Evolutionary conservation across 1,140 invertebrate genomes (phyloP).

Genomic region (Luehdorfia chinensis): DNA sequence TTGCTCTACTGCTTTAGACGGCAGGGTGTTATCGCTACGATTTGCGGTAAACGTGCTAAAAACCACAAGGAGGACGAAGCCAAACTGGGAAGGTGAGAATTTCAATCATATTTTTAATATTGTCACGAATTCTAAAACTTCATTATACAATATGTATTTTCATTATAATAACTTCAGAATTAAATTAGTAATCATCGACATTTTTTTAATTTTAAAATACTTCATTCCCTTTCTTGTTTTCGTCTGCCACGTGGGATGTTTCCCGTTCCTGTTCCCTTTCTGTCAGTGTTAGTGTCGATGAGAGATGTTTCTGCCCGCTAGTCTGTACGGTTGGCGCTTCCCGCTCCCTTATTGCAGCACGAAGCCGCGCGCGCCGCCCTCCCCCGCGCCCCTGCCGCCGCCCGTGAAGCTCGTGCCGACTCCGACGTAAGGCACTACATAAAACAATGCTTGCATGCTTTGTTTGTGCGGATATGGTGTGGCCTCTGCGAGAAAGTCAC

Average conservation of each 20-base stretch:
- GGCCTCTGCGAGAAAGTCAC: conserved; percentile 45
- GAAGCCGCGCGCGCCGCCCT: conserved; percentile 84
- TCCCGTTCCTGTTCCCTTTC: conserved; percentile 26
- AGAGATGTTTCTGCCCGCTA: conserved; percentile 81
- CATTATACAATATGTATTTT: conserved; percentile 14
- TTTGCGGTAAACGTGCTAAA: conserved; percentile 82
- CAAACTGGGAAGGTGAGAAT: conserved; percentile 86
- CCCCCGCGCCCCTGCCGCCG: conserved; percentile 85
- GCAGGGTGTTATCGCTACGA: conserved; percentile 83
- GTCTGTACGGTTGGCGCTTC: conserved; percentile 95
- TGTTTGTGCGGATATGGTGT: conserved; percentile 56
- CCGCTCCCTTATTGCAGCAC: conserved; percentile 94
- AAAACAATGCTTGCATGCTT: conserved; percentile 65
- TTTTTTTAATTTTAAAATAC: conserved; percentile 25
- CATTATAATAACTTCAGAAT: conserved; percentile 15
- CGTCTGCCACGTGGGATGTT: no score
- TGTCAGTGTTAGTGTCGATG: conserved; percentile 66
- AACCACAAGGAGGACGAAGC: conserved; percentile 86
- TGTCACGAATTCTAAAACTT: conserved; percentile 43
- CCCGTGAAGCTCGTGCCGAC: conserved; percentile 84
- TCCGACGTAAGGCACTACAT: conserved; percentile 79
- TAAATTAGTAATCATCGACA: conserved; percentile 9
- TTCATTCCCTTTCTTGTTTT: conserved; percentile 24
- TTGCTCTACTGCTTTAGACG: conserved; percentile 84
- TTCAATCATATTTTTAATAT: conserved; percentile 29